phyloP scores from a whole-genome alignment of 1,140 invertebrate species.

The Chrysopa pallens region DNA sequence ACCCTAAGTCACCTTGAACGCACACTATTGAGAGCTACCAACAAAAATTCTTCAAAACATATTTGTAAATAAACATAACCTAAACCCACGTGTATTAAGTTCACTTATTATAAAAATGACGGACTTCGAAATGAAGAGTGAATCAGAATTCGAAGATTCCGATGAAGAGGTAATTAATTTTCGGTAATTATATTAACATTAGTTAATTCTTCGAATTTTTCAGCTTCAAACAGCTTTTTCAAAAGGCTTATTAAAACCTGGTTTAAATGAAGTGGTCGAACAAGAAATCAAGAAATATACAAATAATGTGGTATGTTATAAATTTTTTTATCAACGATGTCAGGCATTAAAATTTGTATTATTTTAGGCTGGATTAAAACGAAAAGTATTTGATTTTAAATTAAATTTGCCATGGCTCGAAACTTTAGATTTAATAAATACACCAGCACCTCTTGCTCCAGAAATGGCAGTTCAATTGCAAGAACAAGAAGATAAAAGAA shows the following conservation, averaged over 20 bases:
- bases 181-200: no score
- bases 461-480: conserved; percentile 60
- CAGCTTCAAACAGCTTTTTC: conserved; percentile 74
- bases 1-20: no score
- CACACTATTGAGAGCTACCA: no score
- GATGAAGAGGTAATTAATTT: no score
- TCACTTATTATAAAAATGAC: no score
- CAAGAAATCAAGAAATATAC: conserved; percentile 32
- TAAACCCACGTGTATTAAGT: no score
- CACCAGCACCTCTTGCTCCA: conserved; percentile 59
- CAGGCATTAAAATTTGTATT: background rate
- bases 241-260: conserved; percentile 61
- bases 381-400: conserved; percentile 52
- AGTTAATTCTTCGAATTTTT: conserved; percentile 8
- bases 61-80: no score
- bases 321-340: background rate
- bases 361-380: conserved; percentile 39
- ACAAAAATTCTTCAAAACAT: no score
- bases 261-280: conserved; percentile 51
- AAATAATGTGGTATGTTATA: conserved; percentile 39
- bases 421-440: conserved; percentile 56
- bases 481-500: conserved; percentile 46
- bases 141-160: no score
- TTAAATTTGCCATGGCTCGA: conserved; percentile 70
- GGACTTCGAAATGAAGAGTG: no score